Conservation (phyloP, 1,140 invertebrate species). For the Saccostrea echinata region DNA sequence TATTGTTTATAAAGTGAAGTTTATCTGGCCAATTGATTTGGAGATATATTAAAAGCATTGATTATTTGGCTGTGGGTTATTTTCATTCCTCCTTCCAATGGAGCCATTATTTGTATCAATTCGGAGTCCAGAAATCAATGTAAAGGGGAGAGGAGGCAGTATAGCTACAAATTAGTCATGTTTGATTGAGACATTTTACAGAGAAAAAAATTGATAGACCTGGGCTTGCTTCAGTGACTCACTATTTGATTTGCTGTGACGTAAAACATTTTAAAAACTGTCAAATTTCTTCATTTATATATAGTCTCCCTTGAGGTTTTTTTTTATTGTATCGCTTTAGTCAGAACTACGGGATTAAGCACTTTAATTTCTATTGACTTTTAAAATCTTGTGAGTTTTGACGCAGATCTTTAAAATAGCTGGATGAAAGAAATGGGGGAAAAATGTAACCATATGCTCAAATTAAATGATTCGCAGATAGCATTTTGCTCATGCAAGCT, state of each 20-base stretch:
- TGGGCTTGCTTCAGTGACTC: background rate
- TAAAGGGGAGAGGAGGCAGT: background rate
- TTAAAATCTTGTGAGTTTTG: too few species aligned
- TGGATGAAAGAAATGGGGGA: too few species aligned
- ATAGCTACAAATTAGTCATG: slow-evolving; percentile 22
- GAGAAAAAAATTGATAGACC: background rate
- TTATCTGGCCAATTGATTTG: background rate
- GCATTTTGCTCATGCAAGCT: too few species aligned
- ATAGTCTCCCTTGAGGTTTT: background rate
- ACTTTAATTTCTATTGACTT: too few species aligned
- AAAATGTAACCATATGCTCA: too few species aligned
- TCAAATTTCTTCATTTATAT: background rate
- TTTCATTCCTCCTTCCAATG: background rate
- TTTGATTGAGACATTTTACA: background rate
- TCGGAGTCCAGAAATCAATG: slow-evolving; percentile 9
- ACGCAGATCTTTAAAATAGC: too few species aligned
- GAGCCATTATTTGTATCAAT: slow-evolving; percentile 16
- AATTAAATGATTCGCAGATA: too few species aligned
- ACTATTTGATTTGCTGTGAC: slow-evolving; percentile 5
- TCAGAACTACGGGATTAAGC: background rate
- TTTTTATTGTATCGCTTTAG: background rate
- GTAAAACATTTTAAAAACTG: slow-evolving; percentile 13
- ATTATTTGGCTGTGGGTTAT: slow-evolving; percentile 5
- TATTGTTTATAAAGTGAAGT: background rate
- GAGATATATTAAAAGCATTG: slow-evolving; percentile 20